Evolutionary conservation across 2,797 vertebrate species (phyloP).

Genomic region (Alfaro cultratus): DNA sequence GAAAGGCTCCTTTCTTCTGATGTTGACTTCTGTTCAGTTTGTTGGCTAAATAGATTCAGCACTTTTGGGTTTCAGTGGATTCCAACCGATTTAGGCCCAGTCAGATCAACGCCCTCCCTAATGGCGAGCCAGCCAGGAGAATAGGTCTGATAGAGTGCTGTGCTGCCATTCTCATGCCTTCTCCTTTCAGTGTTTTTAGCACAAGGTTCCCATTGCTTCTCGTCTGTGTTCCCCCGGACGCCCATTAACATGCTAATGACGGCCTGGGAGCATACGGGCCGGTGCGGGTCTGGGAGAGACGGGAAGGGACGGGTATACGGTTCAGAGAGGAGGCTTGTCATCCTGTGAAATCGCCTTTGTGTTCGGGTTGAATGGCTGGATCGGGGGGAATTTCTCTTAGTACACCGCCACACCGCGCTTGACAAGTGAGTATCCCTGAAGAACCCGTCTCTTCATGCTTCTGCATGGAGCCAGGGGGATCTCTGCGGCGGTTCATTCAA

Average conservation of each 20-base stretch:
- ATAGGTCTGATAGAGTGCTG: not conserved
- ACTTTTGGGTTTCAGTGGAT: not conserved
- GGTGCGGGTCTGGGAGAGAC: not conserved
- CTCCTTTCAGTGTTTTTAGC: slow-evolving; percentile 28
- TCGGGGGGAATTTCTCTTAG: slow-evolving; percentile 44
- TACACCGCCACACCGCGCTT: slow-evolving; percentile 29
- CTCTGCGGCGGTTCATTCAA: not conserved
- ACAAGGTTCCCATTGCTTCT: slow-evolving; percentile 56
- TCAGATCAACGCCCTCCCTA: not conserved
- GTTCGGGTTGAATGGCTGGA: slow-evolving; percentile 63
- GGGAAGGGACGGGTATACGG: slow-evolving; percentile 11
- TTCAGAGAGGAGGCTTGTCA: slow-evolving; percentile 42
- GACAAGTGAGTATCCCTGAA: slow-evolving; percentile 76
- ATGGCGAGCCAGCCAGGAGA: not conserved
- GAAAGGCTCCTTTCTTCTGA: not conserved
- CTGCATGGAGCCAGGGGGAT: not conserved
- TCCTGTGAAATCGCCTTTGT: slow-evolving; percentile 81
- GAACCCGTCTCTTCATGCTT: slow-evolving; percentile 4
- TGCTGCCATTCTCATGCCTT: slow-evolving; percentile 57
- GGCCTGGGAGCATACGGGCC: slow-evolving; percentile 23
- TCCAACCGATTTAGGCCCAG: not conserved
- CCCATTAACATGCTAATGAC: slow-evolving; percentile 79
- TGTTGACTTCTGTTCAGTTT: not conserved
- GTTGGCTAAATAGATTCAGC: not conserved
- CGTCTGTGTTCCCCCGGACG: slow-evolving; percentile 51